Evolutionary conservation across 1,140 invertebrate species (phyloP), one percentile per base, ranked within the genome.

Genomic region (Drosophila ogumai): DNA sequence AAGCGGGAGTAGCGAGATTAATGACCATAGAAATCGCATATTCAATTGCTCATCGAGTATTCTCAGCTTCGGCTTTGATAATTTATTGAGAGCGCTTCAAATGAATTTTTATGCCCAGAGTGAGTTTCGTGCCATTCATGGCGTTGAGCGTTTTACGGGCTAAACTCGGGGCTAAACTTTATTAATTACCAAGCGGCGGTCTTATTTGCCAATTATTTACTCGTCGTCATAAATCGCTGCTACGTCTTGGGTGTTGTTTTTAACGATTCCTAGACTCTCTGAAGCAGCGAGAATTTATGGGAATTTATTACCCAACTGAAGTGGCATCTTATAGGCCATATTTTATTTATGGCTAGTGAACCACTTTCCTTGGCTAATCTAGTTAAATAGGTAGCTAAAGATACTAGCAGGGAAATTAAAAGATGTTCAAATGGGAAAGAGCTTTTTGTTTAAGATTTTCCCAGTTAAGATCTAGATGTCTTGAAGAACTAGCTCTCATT

Each of bases 1-100:
- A 38, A n/a, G 22, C 47, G 47, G 28, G 49, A 50, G 49, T 17
- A 40, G 19, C 60, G 69, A 90, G 84, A 87, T 87, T 87, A 87
- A 87, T 84, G 80, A 74, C 85, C 77, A 75, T 74, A 84, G 85
- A 90, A 88, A 81, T 79, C 76, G 84, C 71, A 76, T 72, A 86
- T 82, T 82, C 71, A 79, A 87, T 77, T 86, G 82, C 69, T 60
- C 80, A 82, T 75, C 81, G 66, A 77, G 79, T 52, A 73, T 77
- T 74, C 74, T 56, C 67, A 22, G n/a, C 67, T 79, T 85, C 79
- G 76, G 85, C 84, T 84, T 84, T 47, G 84, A 87, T 88, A 87
- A 87, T 88, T 88, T 88, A 88, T 81, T 88, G 84, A 84, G 77
- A 80, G 80, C 77, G 64, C 76, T 77, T 84, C 68, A 71, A 68